phyloP scores from a whole-genome alignment of 2,113 vertebrate genomes.

The Brachyhypopomus occidentalis region DNA sequence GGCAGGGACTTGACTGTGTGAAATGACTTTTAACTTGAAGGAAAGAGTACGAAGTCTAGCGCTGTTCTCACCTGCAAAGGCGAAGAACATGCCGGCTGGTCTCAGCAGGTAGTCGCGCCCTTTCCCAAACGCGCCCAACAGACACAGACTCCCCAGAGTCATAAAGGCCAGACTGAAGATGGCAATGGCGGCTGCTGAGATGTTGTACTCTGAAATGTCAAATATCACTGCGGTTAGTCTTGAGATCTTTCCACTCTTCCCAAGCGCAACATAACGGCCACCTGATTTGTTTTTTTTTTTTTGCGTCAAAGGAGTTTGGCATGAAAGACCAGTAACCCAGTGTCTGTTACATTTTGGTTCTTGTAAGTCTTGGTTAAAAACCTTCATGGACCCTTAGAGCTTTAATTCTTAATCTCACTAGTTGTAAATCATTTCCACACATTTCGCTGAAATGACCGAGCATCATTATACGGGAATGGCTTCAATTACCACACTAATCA shows the following conservation, averaged over 20 bases:
- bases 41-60: not conserved
- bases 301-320: not conserved
- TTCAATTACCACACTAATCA: constrained; percentile 33
- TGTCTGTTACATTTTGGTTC: not conserved
- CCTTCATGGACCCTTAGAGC: not conserved
- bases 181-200: constrained; percentile 94
- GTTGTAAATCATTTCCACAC: not conserved
- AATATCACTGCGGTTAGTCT: not conserved
- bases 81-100: constrained; percentile 95
- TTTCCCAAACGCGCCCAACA: constrained; percentile 85
- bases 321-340: not conserved
- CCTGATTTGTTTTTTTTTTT: not conserved
- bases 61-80: constrained; percentile 84
- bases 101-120: constrained; percentile 90
- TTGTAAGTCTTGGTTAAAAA: not conserved
- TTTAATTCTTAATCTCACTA: not conserved
- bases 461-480: constrained; percentile 4
- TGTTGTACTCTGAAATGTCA: constrained; percentile 86
- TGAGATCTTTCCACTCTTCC: not conserved
- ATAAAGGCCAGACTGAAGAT: constrained; percentile 91
- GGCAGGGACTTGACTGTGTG: not conserved
- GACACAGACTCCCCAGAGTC: constrained; percentile 83
- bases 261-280: not conserved
- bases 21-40: not conserved
- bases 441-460: not conserved